Evolutionary conservation across 1,140 invertebrate species (phyloP).

Genomic region (Eupeodes corollae): DNA sequence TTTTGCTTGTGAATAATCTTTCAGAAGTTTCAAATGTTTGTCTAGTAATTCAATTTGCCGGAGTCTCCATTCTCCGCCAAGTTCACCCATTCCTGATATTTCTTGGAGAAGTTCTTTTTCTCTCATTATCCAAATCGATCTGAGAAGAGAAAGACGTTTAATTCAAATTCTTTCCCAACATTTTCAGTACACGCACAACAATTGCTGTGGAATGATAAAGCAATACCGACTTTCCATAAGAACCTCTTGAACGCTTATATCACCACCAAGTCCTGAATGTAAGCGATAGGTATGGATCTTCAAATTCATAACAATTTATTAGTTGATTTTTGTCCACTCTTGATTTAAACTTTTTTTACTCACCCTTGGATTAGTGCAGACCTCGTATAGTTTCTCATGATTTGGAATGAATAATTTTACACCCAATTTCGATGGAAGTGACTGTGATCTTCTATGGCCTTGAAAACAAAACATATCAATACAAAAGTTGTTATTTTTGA

Average conservation of each 20-base stretch:
- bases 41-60: conserved; percentile 71
- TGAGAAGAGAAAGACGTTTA: conserved; percentile 26
- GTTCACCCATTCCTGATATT: conserved; percentile 76
- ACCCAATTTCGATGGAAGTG: conserved; percentile 66
- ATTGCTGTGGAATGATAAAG: conserved; percentile 74
- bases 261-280: conserved; percentile 78
- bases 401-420: conserved; percentile 70
- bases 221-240: conserved; percentile 84
- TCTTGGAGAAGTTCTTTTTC: conserved; percentile 84
- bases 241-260: conserved; percentile 86
- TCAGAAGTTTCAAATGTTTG: conserved; percentile 68
- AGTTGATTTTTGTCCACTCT: neutral
- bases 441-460: conserved; percentile 70
- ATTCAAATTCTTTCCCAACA: neutral
- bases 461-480: neutral
- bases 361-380: conserved; percentile 28
- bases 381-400: conserved; percentile 48
- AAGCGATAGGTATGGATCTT: conserved; percentile 64
- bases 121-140: conserved; percentile 80
- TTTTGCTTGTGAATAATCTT: conserved; percentile 76
- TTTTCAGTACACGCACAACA: conserved; percentile 58
- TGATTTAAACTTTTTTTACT: neutral
- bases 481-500: neutral
- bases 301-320: neutral
- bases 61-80: conserved; percentile 71